Evolutionary conservation across 2,888 invertebrate species (phyloP), one percentile per base, ranked within the genome.

Genomic region (Diaphora mendica): DNA sequence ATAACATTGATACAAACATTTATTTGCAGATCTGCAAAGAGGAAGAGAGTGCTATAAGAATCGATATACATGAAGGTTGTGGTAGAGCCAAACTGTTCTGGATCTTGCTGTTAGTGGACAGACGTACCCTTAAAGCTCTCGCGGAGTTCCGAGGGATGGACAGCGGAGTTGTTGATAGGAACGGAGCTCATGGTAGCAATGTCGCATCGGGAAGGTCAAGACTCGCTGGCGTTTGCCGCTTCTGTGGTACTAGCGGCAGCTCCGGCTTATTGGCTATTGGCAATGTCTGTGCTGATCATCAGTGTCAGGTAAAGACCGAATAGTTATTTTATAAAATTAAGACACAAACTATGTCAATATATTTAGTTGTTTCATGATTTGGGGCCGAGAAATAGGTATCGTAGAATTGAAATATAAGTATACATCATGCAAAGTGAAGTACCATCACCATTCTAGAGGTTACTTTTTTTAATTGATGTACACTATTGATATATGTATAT

Each of bases 61-160:
- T 99, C 9, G 99, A 99, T 92, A 96, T 99, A n/a, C 99, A 99
- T 92, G 99, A 99, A 93, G 98, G 98, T 0, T 99, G 99, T 90
- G 99, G 99, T 0, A 96, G 99, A 59, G 99, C 99, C 1, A 99
- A 99, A 92, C 95, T 99, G 9, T 99, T 99, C 92, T 99, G 99
- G 99, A 96, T 99, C 11, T 95, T 99, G 86, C 97, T 99, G 1
- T 94, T 99, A 35, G 99, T 99, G 0, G 99, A 99, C 90, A 98
- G 99, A 0, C 97, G 98, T 83, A 99, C 99, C 0, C 94, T 99
- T 26, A 99, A 99, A 91, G 98, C 98, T 0, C 93, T 98, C 85
- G 97, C 98, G 0, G 99, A 99, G 92, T 99, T 99, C 91, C 96
- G 99, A 44, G 98, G 97, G 17, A 93, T 96, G 72, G 96, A 96